These are phyloP conservation scores for Drosophila carrolli DNA, from an alignment of 1,140 invertebrate species.

Conservation along the genomic window DNA sequence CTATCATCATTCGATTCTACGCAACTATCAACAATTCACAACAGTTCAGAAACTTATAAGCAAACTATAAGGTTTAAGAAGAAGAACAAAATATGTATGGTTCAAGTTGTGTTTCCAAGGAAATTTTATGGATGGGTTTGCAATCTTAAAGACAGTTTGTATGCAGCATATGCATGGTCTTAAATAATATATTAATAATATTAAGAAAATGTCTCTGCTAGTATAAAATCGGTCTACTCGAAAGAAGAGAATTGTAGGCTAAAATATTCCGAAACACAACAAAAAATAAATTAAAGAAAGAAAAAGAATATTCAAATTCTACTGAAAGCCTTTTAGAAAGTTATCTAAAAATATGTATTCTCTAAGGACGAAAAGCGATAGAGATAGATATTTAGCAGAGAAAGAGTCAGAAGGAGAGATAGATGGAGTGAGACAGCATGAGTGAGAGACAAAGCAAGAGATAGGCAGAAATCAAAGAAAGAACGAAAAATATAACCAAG, in stretches of 20 bases:
- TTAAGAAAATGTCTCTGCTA: slow-evolving; percentile 2
- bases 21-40: slow-evolving; percentile 44
- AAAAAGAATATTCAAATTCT: background rate
- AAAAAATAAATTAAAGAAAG: background rate
- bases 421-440: slow-evolving; percentile 39
- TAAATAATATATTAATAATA: background rate
- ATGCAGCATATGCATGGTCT: background rate
- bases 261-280: background rate
- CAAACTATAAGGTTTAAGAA: background rate
- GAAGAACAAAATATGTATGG: background rate
- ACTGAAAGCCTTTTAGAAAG: background rate
- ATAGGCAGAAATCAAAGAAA: slow-evolving; percentile 46
- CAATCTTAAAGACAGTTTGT: background rate
- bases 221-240: slow-evolving; percentile 1
- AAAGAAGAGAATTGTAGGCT: background rate
- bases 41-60: slow-evolving; percentile 12
- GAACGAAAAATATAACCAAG: slow-evolving; percentile 35
- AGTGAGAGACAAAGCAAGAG: slow-evolving; percentile 54
- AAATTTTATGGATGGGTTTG: background rate
- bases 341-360: slow-evolving; percentile 6
- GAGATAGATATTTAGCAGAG: slow-evolving; percentile 15
- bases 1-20: slow-evolving; percentile 43
- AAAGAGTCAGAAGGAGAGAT: slow-evolving; percentile 10
- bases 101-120: background rate
- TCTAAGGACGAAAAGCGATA: slow-evolving; percentile 2